Base-by-base conservation (phyloP, 2,113 vertebrate species). In the Muntiacus muntjak region DNA sequence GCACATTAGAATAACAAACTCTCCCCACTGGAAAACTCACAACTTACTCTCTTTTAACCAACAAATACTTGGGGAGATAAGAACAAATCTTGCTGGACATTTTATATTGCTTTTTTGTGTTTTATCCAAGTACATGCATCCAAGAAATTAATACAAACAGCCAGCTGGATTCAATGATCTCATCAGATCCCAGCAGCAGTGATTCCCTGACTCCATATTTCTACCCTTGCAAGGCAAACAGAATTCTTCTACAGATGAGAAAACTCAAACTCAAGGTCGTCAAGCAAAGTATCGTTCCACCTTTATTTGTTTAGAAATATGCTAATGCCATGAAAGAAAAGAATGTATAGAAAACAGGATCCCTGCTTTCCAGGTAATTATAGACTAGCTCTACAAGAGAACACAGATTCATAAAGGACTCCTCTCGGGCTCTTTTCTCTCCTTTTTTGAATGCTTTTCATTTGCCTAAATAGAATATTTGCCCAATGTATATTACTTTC, bases 91-190 rank as follows among this genome's bases (percentile, higher is more conserved):
- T 95, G 33, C 12, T 82, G 43, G 43, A 54, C 26, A 58, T 62
- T 45, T 93, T 13, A 79, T 25, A 64, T 71, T 25, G 14, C 7
- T 12, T 45, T 87, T 87, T 71, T 83, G 11, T 4, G 79, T 86
- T 97, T 89, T 83, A 28, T 93, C 81, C 88, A 57, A 79, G 43
- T 54, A 67, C 26, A 33, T 11, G 33, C 47, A 17, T 58, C 28
- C 67, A 91, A 82, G 52, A 94, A 91, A 64, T 92, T 96, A 94
- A 86, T 17, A 95, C 74, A 78, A 88, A 81, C 6, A 89, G 45
- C 36, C 88, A 89, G 45, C 36, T 84, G 78, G 67, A 33, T 25
- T 14, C 64, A 64, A 84, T 86, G 91, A 89, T 89, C 82, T 97
- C 64, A 58, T 67, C 57, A 93, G 83, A 84, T 84, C 62, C 78